phyloP scores from a whole-genome alignment of 2,113 vertebrate genomes.

The Colinus virginianus region DNA sequence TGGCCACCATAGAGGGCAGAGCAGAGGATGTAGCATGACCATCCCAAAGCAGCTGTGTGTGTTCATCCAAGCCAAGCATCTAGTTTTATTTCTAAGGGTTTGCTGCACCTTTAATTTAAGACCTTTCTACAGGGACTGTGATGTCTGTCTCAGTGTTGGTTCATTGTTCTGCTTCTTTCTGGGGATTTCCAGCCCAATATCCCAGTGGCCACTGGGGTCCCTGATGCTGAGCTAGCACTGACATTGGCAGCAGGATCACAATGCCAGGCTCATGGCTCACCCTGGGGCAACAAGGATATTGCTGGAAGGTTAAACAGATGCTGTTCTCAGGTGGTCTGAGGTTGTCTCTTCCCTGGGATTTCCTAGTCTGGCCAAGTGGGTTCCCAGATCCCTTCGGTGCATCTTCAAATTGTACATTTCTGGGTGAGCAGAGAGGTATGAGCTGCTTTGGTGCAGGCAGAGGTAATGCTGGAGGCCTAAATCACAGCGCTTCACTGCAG shows the following conservation, averaged over 20 bases:
- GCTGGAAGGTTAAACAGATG: background rate
- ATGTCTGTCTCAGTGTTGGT: accelerated
- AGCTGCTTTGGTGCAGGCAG: background rate
- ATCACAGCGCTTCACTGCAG: background rate
- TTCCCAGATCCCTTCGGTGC: background rate
- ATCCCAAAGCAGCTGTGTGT: accelerated
- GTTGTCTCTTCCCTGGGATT: background rate
- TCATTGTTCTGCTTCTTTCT: background rate
- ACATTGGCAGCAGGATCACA: background rate
- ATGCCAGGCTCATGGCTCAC: background rate
- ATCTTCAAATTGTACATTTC: background rate
- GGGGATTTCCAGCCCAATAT: accelerated
- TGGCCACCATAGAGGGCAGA: background rate
- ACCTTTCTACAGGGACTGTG: background rate
- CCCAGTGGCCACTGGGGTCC: accelerated
- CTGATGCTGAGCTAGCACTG: background rate
- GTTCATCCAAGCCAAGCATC: background rate
- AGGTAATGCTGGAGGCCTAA: background rate
- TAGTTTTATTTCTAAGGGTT: background rate
- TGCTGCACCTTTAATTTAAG: background rate
- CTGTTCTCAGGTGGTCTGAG: background rate
- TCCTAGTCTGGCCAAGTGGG: accelerated
- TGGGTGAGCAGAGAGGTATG: accelerated
- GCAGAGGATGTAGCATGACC: background rate
- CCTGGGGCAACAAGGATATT: background rate